Percentiles rank a stretch among this genome's conserved stretches.
Evolutionary conservation across 2,113 vertebrate genomes (phyloP).

Genomic region (Cairina moschata): DNA sequence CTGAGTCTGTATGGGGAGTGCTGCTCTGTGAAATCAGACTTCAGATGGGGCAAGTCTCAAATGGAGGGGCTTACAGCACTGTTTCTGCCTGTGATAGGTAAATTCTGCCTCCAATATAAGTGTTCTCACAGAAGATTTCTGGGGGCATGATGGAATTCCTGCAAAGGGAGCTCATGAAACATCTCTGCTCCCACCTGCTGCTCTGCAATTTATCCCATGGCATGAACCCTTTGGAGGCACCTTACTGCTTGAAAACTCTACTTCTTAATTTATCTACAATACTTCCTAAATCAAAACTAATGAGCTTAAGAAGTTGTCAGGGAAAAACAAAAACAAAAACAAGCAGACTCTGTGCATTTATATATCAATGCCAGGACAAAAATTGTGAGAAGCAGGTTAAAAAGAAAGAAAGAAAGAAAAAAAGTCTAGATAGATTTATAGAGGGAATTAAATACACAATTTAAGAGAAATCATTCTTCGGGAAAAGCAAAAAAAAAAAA

Average conservation of each 20-base stretch:
- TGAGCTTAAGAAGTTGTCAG: constrained; percentile 26
- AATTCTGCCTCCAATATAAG: not conserved
- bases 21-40: not conserved
- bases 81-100: not conserved
- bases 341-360: not conserved
- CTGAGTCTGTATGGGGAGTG: not conserved
- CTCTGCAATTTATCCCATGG: not conserved
- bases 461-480: not conserved
- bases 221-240: not conserved
- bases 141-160: not conserved
- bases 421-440: not conserved
- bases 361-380: not conserved
- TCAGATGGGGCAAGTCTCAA: not conserved
- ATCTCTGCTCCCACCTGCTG: not conserved
- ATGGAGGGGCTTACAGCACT: rapidly evolving
- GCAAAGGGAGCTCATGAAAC: not conserved
- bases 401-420: not conserved
- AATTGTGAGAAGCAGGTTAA: not conserved
- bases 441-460: constrained; percentile 6
- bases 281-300: constrained; percentile 26
- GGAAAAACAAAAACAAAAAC: not conserved
- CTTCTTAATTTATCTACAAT: constrained; percentile 30
- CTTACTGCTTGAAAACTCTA: not conserved
- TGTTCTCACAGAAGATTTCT: not conserved
- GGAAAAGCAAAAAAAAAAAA: not conserved